Conservation (phyloP, 2,888 invertebrate genomes). For the Tryphoninae sp. region DNA sequence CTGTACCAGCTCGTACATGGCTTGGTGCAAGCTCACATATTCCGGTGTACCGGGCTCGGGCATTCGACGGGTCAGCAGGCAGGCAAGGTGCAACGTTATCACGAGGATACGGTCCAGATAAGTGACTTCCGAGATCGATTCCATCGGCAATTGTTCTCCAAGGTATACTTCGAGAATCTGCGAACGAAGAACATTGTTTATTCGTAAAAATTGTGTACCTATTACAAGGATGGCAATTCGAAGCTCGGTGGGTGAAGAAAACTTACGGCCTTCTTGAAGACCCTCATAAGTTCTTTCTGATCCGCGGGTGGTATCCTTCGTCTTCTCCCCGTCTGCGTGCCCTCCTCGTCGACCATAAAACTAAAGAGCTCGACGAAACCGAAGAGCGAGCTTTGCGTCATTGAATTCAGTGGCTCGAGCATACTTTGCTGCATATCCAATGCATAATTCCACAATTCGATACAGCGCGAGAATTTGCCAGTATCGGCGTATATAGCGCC, state of each 20-base stretch:
- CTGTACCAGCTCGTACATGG: conserved; percentile 90
- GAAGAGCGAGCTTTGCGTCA: conserved; percentile 96
- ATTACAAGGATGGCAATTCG: background rate
- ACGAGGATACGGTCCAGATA: conserved; percentile 92
- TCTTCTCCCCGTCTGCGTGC: conserved; percentile 86
- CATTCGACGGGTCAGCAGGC: conserved; percentile 86
- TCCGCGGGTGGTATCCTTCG: conserved; percentile 91
- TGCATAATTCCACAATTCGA: conserved; percentile 98
- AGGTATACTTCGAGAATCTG: conserved; percentile 87
- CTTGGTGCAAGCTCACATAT: conserved; percentile 85
- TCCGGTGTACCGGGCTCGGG: conserved; percentile 83
- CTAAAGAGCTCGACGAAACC: conserved; percentile 97
- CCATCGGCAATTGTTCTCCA: conserved; percentile 83
- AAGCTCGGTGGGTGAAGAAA: conserved; percentile 10
- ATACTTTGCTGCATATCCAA: conserved; percentile 97
- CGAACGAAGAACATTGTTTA: conserved; percentile 15
- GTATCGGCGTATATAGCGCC: conserved; percentile 97
- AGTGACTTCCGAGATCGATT: conserved; percentile 74
- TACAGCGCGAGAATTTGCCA: conserved; percentile 95
- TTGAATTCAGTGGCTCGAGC: conserved; percentile 94
- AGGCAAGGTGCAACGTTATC: conserved; percentile 92
- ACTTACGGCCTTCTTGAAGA: conserved; percentile 89
- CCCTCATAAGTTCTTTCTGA: conserved; percentile 91
- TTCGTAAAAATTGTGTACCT: conserved; percentile 79
- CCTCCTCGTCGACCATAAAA: conserved; percentile 95